These are phyloP conservation scores for Melieria crassipennis DNA, from an alignment of 2,888 invertebrate species.

Conservation along the genomic window DNA sequence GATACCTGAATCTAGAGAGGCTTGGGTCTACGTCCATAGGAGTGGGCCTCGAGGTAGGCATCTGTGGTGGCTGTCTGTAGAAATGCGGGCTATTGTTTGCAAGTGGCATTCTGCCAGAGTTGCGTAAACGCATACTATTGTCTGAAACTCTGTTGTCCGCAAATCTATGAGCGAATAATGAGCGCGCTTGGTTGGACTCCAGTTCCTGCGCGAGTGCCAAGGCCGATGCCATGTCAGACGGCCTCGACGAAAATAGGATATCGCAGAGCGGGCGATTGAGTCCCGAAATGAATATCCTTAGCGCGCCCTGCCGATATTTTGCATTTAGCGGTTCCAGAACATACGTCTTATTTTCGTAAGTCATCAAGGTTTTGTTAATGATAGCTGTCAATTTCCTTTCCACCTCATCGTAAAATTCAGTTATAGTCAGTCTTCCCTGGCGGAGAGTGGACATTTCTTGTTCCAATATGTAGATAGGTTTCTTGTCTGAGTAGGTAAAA, in stretches of 20 bases:
- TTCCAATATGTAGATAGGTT: slow-evolving; percentile 34
- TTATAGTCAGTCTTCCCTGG: slow-evolving; percentile 33
- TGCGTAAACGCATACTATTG: slow-evolving; percentile 1
- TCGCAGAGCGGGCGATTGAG: slow-evolving; percentile 22
- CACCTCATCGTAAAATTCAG: slow-evolving; percentile 40
- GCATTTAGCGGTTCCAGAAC: slow-evolving; percentile 32
- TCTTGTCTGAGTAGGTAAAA: slow-evolving; percentile 38
- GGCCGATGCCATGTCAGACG: slow-evolving; percentile 30
- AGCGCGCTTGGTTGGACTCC: slow-evolving; percentile 32
- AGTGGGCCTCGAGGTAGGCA: neutral
- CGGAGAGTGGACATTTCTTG: slow-evolving; percentile 38
- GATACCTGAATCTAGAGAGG: too few relatives aligned
- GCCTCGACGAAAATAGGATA: slow-evolving; percentile 34
- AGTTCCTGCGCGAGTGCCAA: slow-evolving; percentile 33
- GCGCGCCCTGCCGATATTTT: slow-evolving; percentile 37
- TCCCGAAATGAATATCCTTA: slow-evolving; percentile 24
- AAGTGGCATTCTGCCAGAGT: neutral
- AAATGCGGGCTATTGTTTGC: neutral
- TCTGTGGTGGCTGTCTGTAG: neutral
- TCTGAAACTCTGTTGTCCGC: neutral
- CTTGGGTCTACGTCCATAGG: too few relatives aligned
- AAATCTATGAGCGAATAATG: slow-evolving; percentile 21
- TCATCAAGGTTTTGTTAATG: slow-evolving; percentile 37
- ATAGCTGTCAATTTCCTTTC: slow-evolving; percentile 18
- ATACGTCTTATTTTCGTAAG: slow-evolving; percentile 25